Evolutionary conservation across 2,113 vertebrate species (phyloP).

Genomic region (Dipodomys ordii): DNA sequence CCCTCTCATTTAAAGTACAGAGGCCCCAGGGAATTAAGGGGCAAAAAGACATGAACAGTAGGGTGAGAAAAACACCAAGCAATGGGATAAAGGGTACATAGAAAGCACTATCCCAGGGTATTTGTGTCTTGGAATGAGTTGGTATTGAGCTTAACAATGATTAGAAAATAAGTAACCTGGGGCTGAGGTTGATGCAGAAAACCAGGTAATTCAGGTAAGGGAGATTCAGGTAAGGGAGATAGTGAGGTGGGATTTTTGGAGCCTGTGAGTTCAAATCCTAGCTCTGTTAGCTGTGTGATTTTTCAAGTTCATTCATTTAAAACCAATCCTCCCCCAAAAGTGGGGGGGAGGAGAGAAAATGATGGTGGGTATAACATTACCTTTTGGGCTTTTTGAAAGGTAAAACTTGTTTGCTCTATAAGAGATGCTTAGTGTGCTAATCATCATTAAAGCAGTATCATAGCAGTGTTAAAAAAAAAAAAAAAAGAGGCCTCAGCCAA

Average conservation of each 20-base stretch:
- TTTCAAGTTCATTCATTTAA: slow-evolving; percentile 52
- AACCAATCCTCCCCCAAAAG: slow-evolving; percentile 17
- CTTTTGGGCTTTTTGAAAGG: not conserved
- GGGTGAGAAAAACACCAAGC: slow-evolving; percentile 15
- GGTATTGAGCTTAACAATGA: slow-evolving; percentile 28
- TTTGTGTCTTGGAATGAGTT: not conserved
- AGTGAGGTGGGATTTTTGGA: slow-evolving; percentile 7
- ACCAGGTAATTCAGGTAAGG: not conserved
- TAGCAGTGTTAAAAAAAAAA: not conserved
- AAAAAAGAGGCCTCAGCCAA: not conserved
- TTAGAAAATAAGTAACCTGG: slow-evolving; percentile 34
- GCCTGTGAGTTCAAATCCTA: slow-evolving; percentile 20
- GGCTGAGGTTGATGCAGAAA: slow-evolving; percentile 1
- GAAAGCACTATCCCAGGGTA: not conserved
- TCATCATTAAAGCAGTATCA: not conserved
- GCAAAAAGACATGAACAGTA: not conserved
- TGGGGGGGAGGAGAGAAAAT: not conserved
- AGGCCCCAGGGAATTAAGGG: not conserved
- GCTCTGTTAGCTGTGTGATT: not conserved
- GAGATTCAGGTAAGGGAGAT: not conserved
- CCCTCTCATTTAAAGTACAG: not conserved
- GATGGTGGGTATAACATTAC: not conserved
- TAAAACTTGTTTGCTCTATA: not conserved
- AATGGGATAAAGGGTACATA: not conserved
- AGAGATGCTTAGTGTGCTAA: not conserved